Percentiles rank a stretch among this genome's conserved stretches.
Conservation (phyloP, 1,140 invertebrate genomes). For the Acyrthosiphon pisum region DNA sequence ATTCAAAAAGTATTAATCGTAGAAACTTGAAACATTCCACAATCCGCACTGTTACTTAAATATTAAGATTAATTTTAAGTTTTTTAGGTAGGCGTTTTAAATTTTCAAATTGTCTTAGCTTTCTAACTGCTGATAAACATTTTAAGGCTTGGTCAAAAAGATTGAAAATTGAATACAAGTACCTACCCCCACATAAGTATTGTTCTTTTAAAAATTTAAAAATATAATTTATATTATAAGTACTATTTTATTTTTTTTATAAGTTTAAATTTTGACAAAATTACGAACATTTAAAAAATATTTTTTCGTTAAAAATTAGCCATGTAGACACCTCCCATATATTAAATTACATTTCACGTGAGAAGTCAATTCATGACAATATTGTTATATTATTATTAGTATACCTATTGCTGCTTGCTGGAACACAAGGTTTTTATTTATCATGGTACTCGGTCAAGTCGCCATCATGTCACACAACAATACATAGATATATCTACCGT, state of each 20-base stretch:
- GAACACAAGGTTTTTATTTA: background rate
- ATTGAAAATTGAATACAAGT: background rate
- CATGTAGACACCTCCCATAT: background rate
- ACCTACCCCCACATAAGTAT: background rate
- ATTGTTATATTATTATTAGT: background rate
- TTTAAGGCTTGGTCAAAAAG: background rate
- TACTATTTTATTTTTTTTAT: background rate
- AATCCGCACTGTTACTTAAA: too few relatives aligned
- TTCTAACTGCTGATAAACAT: too few relatives aligned
- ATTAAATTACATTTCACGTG: background rate
- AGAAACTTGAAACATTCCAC: too few relatives aligned
- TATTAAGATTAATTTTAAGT: too few relatives aligned
- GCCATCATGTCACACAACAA: background rate
- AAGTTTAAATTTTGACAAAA: background rate
- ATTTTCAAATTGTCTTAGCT: too few relatives aligned
- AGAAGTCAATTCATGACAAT: background rate
- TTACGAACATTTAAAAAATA: too few relatives aligned
- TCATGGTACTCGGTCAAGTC: background rate
- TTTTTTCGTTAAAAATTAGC: too few relatives aligned
- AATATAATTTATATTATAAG: background rate
- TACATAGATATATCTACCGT: background rate
- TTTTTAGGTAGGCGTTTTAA: too few relatives aligned
- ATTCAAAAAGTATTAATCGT: background rate
- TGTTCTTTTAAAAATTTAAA: background rate
- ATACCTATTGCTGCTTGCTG: background rate